Percentiles rank a stretch among this genome's conserved stretches.
phyloP scores from a whole-genome alignment of 2,888 invertebrate genomes.

The Drosophila bunnanda region DNA sequence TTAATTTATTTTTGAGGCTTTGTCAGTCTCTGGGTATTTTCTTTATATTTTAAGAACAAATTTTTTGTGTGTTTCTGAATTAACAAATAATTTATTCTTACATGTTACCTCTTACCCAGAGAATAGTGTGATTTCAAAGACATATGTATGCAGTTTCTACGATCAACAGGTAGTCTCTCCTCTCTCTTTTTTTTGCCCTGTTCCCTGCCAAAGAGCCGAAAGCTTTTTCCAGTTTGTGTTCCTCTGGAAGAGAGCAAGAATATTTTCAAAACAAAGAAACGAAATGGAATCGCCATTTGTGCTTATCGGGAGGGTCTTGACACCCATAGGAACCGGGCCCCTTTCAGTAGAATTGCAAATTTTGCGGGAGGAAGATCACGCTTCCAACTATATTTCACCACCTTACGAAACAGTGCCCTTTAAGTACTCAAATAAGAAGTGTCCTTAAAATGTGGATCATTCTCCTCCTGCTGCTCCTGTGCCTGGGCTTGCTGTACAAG shows the following conservation, averaged over 20 bases:
- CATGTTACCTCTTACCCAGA: background rate
- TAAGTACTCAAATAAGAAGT: background rate
- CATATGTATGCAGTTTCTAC: background rate
- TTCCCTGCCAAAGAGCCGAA: constrained; percentile 32
- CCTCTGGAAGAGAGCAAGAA: constrained; percentile 28
- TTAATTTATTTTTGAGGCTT: background rate
- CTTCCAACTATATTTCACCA: background rate
- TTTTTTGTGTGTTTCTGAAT: too few relatives aligned
- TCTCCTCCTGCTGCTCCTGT: constrained; percentile 45
- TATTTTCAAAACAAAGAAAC: background rate
- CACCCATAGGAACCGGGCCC: background rate
- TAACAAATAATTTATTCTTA: background rate
- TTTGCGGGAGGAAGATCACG: constrained; percentile 5
- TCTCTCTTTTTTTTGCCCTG: constrained; percentile 3
- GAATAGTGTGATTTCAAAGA: background rate
- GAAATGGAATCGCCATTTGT: background rate
- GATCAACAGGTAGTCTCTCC: constrained; percentile 19
- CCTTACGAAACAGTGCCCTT: background rate
- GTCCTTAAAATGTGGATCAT: constrained; percentile 56
- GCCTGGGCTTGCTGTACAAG: constrained; percentile 38
- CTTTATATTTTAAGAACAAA: too few relatives aligned
- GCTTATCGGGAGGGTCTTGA: constrained; percentile 21
- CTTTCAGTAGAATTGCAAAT: constrained; percentile 5
- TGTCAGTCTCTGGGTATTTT: too few relatives aligned
- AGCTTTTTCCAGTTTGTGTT: constrained; percentile 24